These are phyloP conservation scores for Dryadula phaetusa DNA, from an alignment of 2,888 invertebrate species.

Conservation along the genomic window DNA sequence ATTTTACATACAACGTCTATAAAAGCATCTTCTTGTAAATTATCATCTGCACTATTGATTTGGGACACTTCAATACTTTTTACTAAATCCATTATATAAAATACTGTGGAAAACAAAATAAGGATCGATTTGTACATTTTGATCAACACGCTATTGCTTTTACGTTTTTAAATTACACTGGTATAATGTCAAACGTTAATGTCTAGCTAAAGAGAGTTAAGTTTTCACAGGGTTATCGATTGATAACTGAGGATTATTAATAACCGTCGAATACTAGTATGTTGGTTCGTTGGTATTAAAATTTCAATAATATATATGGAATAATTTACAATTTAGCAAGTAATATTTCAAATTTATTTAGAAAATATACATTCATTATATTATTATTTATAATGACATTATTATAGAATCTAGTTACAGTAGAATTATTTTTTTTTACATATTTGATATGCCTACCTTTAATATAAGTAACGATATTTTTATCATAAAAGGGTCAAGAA, in stretches of 20 bases:
- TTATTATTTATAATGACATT: too few relatives aligned
- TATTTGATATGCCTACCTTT: not conserved
- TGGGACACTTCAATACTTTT: constrained; percentile 11
- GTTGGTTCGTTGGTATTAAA: constrained; percentile 4
- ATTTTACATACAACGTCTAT: constrained; percentile 69
- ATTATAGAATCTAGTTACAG: too few relatives aligned
- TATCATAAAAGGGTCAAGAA: constrained; percentile 36
- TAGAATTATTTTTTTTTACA: too few relatives aligned
- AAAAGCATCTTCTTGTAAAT: constrained; percentile 63
- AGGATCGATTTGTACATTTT: constrained; percentile 7
- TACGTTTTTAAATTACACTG: constrained; percentile 8
- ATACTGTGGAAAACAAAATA: not conserved
- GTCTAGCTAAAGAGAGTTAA: not conserved
- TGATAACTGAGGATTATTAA: constrained; percentile 12
- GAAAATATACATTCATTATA: too few relatives aligned
- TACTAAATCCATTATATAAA: not conserved
- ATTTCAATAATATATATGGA: too few relatives aligned
- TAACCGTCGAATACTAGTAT: not conserved
- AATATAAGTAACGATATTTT: not conserved
- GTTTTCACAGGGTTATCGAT: constrained; percentile 22
- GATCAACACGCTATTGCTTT: not conserved
- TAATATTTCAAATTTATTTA: too few relatives aligned
- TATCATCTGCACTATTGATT: constrained; percentile 14
- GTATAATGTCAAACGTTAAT: not conserved
- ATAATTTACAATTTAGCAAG: not conserved